phyloP scores from a whole-genome alignment of 2,888 invertebrate genomes.

The Tachina grossa region DNA sequence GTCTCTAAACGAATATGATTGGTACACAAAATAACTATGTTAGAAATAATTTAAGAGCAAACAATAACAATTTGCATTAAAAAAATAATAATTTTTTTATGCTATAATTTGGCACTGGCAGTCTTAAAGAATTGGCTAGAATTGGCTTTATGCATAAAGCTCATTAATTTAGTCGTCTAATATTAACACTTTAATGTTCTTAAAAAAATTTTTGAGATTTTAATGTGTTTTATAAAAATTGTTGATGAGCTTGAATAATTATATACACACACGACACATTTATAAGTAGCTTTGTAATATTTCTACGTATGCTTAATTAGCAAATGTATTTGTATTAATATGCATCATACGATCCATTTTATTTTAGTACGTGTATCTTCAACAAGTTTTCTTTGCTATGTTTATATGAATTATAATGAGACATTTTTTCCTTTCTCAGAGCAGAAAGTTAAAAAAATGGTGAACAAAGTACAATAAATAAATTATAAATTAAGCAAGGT shows the following conservation, averaged over 20 bases:
- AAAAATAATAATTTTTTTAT: too few relatives aligned
- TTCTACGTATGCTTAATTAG: constrained; percentile 32
- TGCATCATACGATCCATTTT: constrained; percentile 31
- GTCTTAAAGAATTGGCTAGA: too few relatives aligned
- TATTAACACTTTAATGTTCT: too few relatives aligned
- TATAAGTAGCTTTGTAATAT: not conserved
- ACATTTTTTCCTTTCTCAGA: not conserved
- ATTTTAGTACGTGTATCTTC: not conserved
- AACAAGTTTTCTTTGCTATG: constrained; percentile 6
- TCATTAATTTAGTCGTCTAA: too few relatives aligned
- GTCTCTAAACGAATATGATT: too few relatives aligned
- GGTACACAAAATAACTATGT: too few relatives aligned
- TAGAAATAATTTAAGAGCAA: too few relatives aligned
- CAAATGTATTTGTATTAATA: constrained; percentile 21
- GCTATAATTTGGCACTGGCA: too few relatives aligned
- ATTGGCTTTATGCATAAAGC: too few relatives aligned
- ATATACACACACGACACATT: not conserved
- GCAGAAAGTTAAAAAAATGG: not conserved
- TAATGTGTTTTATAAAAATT: too few relatives aligned
- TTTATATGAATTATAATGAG: not conserved
- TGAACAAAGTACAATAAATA: not conserved
- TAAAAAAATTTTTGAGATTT: too few relatives aligned
- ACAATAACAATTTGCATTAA: too few relatives aligned
- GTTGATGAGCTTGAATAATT: not conserved
- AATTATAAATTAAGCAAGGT: constrained; percentile 37